A percentile compares a stretch with the other conserved stretches of the same genome.
These are phyloP conservation scores for Philonicus albiceps DNA, from an alignment of 2,888 invertebrate species.

Conservation along the genomic window DNA sequence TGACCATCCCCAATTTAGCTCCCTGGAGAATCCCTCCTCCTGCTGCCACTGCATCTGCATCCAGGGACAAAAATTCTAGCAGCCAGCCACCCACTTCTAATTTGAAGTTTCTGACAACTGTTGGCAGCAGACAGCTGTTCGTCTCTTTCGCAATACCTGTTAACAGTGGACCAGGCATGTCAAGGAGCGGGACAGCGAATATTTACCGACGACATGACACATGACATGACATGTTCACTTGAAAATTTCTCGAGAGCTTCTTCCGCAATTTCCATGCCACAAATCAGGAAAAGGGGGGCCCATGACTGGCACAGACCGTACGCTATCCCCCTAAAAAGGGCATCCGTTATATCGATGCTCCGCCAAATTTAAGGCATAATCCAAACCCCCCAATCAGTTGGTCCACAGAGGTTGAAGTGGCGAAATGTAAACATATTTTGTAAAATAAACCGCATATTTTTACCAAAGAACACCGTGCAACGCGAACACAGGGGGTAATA, in stretches of 20 bases:
- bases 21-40: background rate
- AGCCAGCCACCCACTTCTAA: background rate
- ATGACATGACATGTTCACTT: conserved; percentile 21
- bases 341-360: background rate
- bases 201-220: conserved; percentile 22
- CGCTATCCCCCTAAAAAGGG: background rate
- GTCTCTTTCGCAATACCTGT: conserved; percentile 8
- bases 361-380: background rate
- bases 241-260: background rate
- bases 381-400: background rate
- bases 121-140: background rate
- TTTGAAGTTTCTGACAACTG: conserved; percentile 20
- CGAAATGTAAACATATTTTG: background rate
- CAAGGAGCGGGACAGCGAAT: background rate
- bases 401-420: background rate
- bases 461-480: background rate
- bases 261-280: background rate
- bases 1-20: background rate
- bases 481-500: background rate
- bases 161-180: background rate
- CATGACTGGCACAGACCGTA: background rate
- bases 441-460: background rate
- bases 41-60: background rate
- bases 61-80: background rate
- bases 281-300: background rate